Percentiles rank a stretch among this genome's conserved stretches.
Conservation (phyloP, 2,888 invertebrate genomes). For the Isoperla grammatica region DNA sequence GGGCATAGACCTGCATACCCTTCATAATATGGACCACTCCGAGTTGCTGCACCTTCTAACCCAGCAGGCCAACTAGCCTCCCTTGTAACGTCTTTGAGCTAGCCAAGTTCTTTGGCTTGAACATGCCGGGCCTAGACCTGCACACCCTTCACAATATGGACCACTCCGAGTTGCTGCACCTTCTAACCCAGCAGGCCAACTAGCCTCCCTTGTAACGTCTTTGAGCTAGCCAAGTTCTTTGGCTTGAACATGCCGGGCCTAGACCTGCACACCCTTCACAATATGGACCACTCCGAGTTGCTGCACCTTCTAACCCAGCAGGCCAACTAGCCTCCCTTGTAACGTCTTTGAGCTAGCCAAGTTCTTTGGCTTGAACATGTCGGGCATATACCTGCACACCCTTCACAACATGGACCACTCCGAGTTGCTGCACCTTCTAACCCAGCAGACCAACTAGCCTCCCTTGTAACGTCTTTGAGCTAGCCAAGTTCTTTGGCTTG, state of each 20-base stretch:
- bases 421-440: slow-evolving; percentile 74
- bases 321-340: slow-evolving; percentile 36
- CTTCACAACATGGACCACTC: slow-evolving; percentile 85
- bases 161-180: slow-evolving; percentile 73
- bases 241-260: slow-evolving; percentile 85
- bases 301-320: slow-evolving; percentile 77
- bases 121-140: slow-evolving; percentile 83
- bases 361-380: slow-evolving; percentile 84
- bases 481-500: slow-evolving; percentile 82
- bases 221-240: slow-evolving; percentile 81
- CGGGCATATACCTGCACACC: slow-evolving; percentile 81
- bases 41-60: slow-evolving; percentile 78
- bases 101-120: slow-evolving; percentile 82
- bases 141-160: slow-evolving; percentile 85
- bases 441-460: slow-evolving; percentile 54
- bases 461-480: slow-evolving; percentile 61
- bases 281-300: slow-evolving; percentile 83
- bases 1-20: slow-evolving; percentile 78
- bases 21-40: slow-evolving; percentile 84
- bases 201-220: slow-evolving; percentile 50
- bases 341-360: slow-evolving; percentile 77
- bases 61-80: slow-evolving; percentile 50
- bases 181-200: slow-evolving; percentile 66
- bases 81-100: slow-evolving; percentile 66
- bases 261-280: slow-evolving; percentile 77